Percentiles rank a stretch among this genome's conserved stretches.
Conservation (phyloP, 2,113 vertebrate species). For the Macrotus californicus region DNA sequence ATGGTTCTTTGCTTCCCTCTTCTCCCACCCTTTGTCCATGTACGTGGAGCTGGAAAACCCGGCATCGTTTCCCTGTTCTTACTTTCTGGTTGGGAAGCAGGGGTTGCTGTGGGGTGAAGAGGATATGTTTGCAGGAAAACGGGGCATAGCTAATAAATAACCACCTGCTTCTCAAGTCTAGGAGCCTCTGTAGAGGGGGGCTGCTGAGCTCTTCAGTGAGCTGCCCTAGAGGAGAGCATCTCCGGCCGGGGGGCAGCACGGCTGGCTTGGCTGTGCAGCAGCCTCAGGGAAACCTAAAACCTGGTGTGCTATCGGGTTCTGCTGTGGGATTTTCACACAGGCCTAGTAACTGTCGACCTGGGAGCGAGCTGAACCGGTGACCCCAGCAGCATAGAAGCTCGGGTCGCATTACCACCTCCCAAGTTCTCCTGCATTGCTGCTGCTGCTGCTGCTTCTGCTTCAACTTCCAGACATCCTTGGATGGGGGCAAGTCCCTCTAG, state of each 20-base stretch:
- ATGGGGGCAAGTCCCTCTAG: not conserved
- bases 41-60: not conserved
- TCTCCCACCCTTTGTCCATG: fast-evolving
- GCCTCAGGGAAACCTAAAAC: not conserved
- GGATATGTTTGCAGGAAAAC: not conserved
- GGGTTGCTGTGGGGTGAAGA: not conserved
- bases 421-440: not conserved
- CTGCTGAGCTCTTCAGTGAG: not conserved
- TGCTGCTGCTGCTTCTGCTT: not conserved
- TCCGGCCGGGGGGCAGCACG: not conserved
- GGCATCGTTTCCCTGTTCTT: fast-evolving
- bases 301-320: not conserved
- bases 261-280: not conserved
- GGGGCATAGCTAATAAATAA: not conserved
- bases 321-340: not conserved
- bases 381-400: not conserved
- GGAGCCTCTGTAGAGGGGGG: not conserved
- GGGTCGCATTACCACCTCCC: not conserved
- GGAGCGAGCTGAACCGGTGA: not conserved
- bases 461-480: not conserved
- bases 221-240: not conserved
- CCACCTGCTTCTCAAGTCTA: not conserved
- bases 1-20: not conserved
- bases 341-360: not conserved
- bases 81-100: not conserved